Conservation (phyloP, 2,888 invertebrate genomes). For the Nemotelus pantherinus region DNA sequence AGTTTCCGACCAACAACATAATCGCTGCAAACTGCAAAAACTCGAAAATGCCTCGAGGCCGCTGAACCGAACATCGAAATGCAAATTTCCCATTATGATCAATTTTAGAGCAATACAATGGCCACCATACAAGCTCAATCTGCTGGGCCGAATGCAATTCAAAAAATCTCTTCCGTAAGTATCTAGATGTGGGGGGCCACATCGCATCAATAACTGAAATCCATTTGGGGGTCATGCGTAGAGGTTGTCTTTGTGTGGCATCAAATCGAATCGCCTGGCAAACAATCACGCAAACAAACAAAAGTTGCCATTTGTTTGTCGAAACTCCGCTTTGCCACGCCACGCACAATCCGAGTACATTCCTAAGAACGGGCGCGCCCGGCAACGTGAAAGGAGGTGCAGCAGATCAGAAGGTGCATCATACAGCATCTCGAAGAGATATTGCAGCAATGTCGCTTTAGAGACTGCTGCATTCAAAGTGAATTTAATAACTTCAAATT, state of each 20-base stretch:
- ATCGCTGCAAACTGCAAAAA: not conserved
- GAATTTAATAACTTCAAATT: constrained; percentile 37
- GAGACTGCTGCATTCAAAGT: constrained; percentile 12
- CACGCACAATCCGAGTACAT: too few species aligned
- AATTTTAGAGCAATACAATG: constrained; percentile 1
- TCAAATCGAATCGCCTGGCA: not conserved
- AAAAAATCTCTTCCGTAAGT: constrained; percentile 6
- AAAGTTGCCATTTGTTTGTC: constrained; percentile 1
- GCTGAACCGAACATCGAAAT: not conserved
- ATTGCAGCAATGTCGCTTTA: not conserved
- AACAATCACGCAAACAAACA: constrained; percentile 11
- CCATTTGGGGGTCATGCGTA: constrained; percentile 21
- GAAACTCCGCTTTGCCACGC: not conserved
- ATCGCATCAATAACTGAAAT: constrained; percentile 24
- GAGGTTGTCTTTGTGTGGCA: constrained; percentile 11
- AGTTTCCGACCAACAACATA: not conserved
- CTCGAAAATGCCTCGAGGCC: not conserved
- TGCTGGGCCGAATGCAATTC: not conserved
- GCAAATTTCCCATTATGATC: constrained; percentile 19
- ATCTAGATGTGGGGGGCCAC: constrained; percentile 3
- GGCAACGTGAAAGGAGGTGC: too few species aligned
- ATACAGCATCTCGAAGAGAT: too few species aligned
- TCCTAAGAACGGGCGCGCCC: too few species aligned
- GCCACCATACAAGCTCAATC: not conserved
- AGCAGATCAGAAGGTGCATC: too few species aligned